Base-by-base conservation (phyloP, 2,113 vertebrate species). In the Tychaedon coryphoeus region DNA sequence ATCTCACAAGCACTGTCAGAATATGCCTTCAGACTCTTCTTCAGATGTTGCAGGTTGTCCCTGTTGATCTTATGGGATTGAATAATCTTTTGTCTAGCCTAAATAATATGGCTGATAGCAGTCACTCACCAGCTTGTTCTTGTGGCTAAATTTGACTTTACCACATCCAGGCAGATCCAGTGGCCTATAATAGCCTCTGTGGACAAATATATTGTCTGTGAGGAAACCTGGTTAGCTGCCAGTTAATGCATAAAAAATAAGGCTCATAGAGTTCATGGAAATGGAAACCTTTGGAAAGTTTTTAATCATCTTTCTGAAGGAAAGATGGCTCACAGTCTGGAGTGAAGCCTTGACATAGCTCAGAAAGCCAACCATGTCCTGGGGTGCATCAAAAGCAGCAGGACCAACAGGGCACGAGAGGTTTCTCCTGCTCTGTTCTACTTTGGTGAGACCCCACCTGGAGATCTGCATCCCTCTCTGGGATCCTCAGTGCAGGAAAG, bases 351-450 rank as follows among this genome's bases (percentile, higher is more conserved):
- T 36, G 19, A n/a, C 0, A 1, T n/a, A 76, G 25, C 11, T 8
- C 58, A 50, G 36, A 51, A 89, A 24, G 9, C 31, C 56, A 73
- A 1, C 34, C 0, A 0, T 14, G 9, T 34, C n/a, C 50, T 57
- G 54, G 25, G 7, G 10, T 47, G 3, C 28, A 57, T 71, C 57
- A 18, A 7, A 65, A 82, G 50, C 1, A 56, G 3, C 0, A 0
- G 38, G 40, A 15, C 12, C 29, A 85, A 1, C 11, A 33, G 42
- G 10, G 2, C 0, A 0, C n/a, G n/a, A 31, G 34, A 40, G 28
- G 5, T 54, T 84, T 58, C 22, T 75, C 0, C 38, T 33, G 3
- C 31, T 87, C 8, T 79, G 0, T 42, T 83, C 47, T 3, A 2
- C 50, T 31, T 17, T 65, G 1, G 5, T 51, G 40, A 70, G 17